phyloP scores from a whole-genome alignment of 2,113 vertebrate species.

The Sinocyclocheilus maitianheensis region DNA sequence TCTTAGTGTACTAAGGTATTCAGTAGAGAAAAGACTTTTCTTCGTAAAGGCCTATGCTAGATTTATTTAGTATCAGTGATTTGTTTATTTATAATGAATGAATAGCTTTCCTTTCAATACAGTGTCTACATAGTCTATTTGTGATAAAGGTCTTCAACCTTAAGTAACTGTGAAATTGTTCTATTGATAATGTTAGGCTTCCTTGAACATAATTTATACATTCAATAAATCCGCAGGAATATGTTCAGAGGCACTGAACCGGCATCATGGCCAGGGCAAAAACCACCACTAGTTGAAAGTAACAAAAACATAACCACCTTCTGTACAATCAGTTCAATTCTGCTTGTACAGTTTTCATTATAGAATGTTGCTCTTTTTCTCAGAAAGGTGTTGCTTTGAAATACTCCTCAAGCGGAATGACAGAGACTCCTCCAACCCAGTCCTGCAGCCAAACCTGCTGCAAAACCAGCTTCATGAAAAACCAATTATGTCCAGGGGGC shows the following conservation, averaged over 20 bases:
- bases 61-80: not conserved
- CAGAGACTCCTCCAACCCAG: conserved; percentile 68
- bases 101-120: not conserved
- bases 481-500: conserved; percentile 75
- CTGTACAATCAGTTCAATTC: conserved; percentile 1
- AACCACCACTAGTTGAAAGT: not conserved
- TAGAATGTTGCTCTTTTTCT: conserved; percentile 37
- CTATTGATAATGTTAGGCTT: not conserved
- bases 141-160: not conserved
- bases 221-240: not conserved
- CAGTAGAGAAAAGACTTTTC: too few species aligned
- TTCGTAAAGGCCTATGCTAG: not conserved
- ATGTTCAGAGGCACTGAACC: not conserved
- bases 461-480: conserved; percentile 78
- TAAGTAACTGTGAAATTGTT: not conserved
- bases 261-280: not conserved
- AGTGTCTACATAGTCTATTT: not conserved
- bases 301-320: conserved; percentile 8
- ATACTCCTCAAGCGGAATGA: conserved; percentile 74
- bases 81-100: not conserved
- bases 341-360: not conserved
- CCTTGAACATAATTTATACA: not conserved
- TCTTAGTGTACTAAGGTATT: not conserved
- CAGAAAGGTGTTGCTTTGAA: conserved; percentile 73
- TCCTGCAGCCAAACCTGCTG: conserved; percentile 76